Evolutionary conservation across 2,888 invertebrate species (phyloP).

Genomic region (Bibio marci): DNA sequence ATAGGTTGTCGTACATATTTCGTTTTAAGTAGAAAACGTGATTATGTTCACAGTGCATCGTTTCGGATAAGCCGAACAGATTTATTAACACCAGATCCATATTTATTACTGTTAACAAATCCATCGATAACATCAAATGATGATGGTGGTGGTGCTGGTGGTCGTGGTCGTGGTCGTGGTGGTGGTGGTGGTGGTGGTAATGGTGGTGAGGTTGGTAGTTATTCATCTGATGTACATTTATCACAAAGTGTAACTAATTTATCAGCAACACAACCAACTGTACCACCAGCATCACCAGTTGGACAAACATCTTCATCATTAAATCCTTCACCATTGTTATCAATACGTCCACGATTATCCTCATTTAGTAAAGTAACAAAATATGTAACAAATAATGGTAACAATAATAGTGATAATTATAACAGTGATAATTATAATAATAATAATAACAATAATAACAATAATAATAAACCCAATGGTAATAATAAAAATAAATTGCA

Average conservation of each 20-base stretch:
- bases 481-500: background rate
- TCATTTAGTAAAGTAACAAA: conserved; percentile 19
- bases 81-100: too few relatives aligned
- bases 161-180: too few relatives aligned
- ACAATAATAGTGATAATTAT: background rate
- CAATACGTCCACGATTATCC: conserved; percentile 24
- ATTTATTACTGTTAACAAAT: too few relatives aligned
- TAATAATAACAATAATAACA: too few relatives aligned
- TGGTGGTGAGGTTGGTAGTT: conserved; percentile 12
- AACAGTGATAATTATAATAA: too few relatives aligned
- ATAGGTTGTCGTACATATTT: conserved; percentile 57
- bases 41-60: background rate
- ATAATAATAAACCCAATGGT: too few relatives aligned
- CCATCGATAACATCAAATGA: too few relatives aligned
- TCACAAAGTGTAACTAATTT: conserved; percentile 28
- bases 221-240: conserved; percentile 15
- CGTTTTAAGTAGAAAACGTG: conserved; percentile 53
- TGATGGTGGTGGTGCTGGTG: too few relatives aligned
- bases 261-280: conserved; percentile 24
- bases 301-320: conserved; percentile 23
- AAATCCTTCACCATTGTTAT: conserved; percentile 27
- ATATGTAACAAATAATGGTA: conserved; percentile 2
- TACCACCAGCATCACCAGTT: conserved; percentile 27
- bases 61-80: too few relatives aligned
- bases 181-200: too few relatives aligned